Evolutionary conservation across 2,888 invertebrate genomes (phyloP).

Genomic region (Torymus aiolomorphi): DNA sequence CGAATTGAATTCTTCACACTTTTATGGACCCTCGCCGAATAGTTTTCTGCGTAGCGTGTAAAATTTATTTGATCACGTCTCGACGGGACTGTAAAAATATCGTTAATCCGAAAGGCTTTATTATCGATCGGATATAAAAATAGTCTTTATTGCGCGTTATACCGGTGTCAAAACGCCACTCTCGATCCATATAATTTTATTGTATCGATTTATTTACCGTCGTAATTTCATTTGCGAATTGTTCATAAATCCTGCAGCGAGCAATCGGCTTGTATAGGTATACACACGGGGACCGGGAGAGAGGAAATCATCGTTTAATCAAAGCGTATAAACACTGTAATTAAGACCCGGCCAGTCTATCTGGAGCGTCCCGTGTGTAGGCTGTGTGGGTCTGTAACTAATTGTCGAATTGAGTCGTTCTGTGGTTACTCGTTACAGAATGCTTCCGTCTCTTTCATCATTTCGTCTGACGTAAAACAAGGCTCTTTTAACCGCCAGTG

Average conservation of each 20-base stretch:
- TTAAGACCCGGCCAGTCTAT: conserved; percentile 20
- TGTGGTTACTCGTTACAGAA: conserved; percentile 3
- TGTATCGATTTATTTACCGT: conserved; percentile 25
- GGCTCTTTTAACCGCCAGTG: too few species aligned
- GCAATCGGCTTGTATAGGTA: neutral
- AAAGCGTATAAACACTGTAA: conserved; percentile 51
- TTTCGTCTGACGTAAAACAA: neutral
- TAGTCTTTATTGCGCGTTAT: neutral
- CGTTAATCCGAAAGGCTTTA: conserved; percentile 7
- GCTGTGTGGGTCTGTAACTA: conserved; percentile 20
- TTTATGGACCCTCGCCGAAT: neutral
- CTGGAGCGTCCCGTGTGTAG: neutral
- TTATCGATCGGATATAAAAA: conserved; percentile 2
- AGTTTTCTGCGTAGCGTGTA: too few species aligned
- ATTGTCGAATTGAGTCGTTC: conserved; percentile 50
- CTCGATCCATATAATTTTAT: conserved; percentile 16
- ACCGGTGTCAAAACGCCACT: conserved; percentile 26
- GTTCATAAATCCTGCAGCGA: conserved; percentile 20
- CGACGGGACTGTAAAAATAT: too few species aligned
- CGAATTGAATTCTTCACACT: conserved; percentile 35
- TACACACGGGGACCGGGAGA: neutral
- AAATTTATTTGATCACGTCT: too few species aligned
- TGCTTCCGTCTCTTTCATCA: conserved; percentile 1
- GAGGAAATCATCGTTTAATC: conserved; percentile 34
- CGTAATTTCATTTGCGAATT: conserved; percentile 33